These are phyloP conservation scores for Rhipidura dahli DNA, from an alignment of 2,113 vertebrate genomes.

Conservation along the genomic window DNA sequence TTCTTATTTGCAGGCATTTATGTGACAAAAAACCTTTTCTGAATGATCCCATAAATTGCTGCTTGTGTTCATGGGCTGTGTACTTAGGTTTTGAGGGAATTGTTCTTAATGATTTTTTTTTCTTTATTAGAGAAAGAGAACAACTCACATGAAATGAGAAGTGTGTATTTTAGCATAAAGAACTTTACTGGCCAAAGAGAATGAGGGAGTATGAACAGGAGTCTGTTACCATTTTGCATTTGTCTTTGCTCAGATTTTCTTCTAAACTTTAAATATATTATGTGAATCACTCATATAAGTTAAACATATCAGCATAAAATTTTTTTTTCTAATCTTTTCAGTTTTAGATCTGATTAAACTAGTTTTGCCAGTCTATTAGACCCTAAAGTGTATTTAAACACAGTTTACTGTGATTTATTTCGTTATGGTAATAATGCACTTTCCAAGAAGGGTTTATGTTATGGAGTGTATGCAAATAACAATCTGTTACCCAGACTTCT, in stretches of 20 bases:
- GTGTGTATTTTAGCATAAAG: background rate
- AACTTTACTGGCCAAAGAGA: background rate
- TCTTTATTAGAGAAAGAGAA: background rate
- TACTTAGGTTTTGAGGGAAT: background rate
- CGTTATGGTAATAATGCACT: background rate
- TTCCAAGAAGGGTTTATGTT: conserved; percentile 27
- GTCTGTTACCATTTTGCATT: background rate
- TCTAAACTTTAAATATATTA: background rate
- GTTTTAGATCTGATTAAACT: background rate
- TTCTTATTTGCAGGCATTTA: conserved; percentile 21
- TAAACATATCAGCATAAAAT: background rate
- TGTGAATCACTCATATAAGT: background rate
- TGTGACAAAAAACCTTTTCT: background rate
- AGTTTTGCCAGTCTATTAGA: background rate
- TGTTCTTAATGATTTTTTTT: background rate
- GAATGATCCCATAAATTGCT: background rate
- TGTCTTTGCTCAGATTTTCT: background rate
- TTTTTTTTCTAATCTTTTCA: background rate
- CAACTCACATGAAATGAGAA: background rate
- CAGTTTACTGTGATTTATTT: conserved; percentile 39
- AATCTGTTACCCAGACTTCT: background rate
- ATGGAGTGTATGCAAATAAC: conserved; percentile 37
- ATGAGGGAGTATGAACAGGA: background rate
- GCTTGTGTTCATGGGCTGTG: background rate
- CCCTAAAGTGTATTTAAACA: background rate